Conservation (phyloP, 2,113 vertebrate genomes). For the Accipiter virgatus region DNA sequence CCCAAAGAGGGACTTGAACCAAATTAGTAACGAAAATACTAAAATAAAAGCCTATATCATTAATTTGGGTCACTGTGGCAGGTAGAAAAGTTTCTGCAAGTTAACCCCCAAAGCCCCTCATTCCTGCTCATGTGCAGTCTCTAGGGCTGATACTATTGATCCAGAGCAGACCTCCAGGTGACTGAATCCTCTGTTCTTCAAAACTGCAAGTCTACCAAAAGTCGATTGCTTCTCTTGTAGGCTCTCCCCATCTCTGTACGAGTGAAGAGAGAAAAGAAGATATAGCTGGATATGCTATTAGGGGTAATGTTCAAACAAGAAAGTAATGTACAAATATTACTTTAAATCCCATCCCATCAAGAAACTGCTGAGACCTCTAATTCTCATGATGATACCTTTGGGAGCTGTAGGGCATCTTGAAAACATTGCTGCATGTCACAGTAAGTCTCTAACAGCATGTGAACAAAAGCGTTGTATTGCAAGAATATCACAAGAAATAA, state of each 20-base stretch:
- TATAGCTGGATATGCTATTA: not conserved
- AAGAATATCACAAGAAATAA: not conserved
- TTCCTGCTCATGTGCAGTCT: not conserved
- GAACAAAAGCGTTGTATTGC: not conserved
- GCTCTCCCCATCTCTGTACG: not conserved
- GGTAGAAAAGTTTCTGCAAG: not conserved
- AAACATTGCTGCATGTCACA: not conserved
- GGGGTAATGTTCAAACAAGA: not conserved
- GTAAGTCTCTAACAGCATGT: not conserved
- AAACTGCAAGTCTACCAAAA: not conserved
- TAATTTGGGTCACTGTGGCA: not conserved
- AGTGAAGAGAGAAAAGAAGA: not conserved
- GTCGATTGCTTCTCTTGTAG: not conserved
- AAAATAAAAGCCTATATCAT: not conserved
- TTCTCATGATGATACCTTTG: not conserved
- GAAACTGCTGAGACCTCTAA: conserved; percentile 28
- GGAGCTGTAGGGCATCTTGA: not conserved
- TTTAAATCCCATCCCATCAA: not conserved
- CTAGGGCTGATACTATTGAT: not conserved
- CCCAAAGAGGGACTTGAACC: not conserved
- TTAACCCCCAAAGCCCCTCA: not conserved
- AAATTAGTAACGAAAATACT: not conserved
- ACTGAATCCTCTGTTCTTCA: not conserved
- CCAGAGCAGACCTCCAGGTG: not conserved
- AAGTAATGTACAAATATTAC: not conserved